A percentile compares a stretch with the other conserved stretches of the same genome.
These are phyloP conservation scores for Cynocephalus volans DNA, from an alignment of 2,113 vertebrate species.

Conservation along the genomic window DNA sequence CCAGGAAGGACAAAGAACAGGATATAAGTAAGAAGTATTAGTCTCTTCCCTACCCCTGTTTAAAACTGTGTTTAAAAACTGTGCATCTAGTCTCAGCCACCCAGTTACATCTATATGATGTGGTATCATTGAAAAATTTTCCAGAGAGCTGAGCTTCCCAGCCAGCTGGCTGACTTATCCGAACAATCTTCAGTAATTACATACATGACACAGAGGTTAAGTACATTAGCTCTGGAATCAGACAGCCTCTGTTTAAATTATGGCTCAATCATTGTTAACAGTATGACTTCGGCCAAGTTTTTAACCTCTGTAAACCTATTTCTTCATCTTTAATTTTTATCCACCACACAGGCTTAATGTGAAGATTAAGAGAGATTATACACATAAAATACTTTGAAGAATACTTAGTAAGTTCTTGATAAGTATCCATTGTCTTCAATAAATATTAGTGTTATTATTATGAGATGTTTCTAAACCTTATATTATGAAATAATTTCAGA, in stretches of 20 bases:
- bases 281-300: conserved; percentile 13
- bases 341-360: not conserved
- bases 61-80: conserved; percentile 51
- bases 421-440: not conserved
- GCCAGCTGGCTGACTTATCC: conserved; percentile 34
- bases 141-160: not conserved
- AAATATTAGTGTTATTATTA: not conserved
- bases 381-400: not conserved
- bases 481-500: conserved; percentile 51
- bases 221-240: not conserved
- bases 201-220: conserved; percentile 2
- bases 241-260: not conserved
- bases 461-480: conserved; percentile 27
- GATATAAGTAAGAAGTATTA: not conserved
- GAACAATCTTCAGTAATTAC: conserved; percentile 26
- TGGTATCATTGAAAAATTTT: not conserved
- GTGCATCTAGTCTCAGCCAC: not conserved
- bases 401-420: conserved; percentile 22
- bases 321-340: conserved; percentile 29
- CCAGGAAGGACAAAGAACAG: not conserved
- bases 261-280: not conserved
- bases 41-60: not conserved
- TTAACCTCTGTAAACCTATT: not conserved
- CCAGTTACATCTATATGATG: not conserved
- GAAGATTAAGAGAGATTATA: conserved; percentile 50